Conservation (phyloP, 2,888 invertebrate genomes). For the Philonicus albiceps region DNA sequence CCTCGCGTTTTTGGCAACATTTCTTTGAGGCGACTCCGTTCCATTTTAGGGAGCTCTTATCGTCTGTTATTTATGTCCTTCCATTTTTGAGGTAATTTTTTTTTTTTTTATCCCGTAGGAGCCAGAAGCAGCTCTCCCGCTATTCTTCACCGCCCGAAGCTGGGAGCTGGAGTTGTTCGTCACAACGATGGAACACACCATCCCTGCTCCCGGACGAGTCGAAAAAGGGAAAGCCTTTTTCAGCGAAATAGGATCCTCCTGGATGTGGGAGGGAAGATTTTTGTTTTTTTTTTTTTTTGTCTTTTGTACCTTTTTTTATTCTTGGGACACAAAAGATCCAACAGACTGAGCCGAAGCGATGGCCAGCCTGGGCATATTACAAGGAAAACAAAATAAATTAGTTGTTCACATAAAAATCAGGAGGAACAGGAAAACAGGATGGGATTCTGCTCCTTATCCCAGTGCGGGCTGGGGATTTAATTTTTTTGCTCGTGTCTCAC, state of each 20-base stretch:
- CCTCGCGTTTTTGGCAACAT: not conserved
- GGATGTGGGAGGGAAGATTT: not conserved
- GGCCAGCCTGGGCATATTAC: not conserved
- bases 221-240: not conserved
- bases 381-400: slow-evolving; percentile 34
- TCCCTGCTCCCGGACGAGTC: not conserved
- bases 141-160: not conserved
- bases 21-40: slow-evolving; percentile 11
- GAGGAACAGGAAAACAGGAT: not conserved
- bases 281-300: not conserved
- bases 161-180: not conserved
- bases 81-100: slow-evolving; percentile 33
- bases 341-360: not conserved
- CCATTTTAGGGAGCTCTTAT: slow-evolving; percentile 12
- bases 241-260: not conserved
- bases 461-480: not conserved
- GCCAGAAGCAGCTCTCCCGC: not conserved
- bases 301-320: no score
- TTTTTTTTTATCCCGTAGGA: slow-evolving; percentile 4
- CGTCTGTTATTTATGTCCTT: slow-evolving; percentile 36
- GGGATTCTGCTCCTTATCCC: not conserved
- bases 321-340: not conserved
- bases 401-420: slow-evolving; percentile 32
- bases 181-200: not conserved
- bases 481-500: not conserved